These are phyloP conservation scores for Octopus sinensis DNA, from an alignment of 1,140 invertebrate genomes.

Conservation along the genomic window DNA sequence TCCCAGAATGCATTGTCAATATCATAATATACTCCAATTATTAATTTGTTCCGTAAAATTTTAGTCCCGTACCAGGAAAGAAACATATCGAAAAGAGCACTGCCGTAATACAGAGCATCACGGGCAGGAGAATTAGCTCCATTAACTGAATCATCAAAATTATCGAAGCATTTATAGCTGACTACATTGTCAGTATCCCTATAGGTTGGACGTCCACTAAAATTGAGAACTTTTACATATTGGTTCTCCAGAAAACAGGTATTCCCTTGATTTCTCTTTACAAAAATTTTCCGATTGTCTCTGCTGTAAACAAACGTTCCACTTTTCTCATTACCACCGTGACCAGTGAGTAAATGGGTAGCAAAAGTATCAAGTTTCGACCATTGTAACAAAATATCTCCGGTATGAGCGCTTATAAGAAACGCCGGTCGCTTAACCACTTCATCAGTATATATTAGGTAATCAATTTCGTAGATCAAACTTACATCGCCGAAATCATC, in stretches of 20 bases:
- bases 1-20: conserved; percentile 28
- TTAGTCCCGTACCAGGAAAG: conserved; percentile 25
- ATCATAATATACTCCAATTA: conserved; percentile 35
- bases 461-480: conserved; percentile 25
- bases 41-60: conserved; percentile 17
- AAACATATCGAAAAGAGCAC: conserved; percentile 28
- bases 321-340: conserved; percentile 34
- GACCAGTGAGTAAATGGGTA: conserved; percentile 15
- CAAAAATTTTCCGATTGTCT: conserved; percentile 21
- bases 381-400: conserved; percentile 25
- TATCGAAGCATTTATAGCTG: conserved; percentile 20
- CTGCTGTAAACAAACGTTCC: conserved; percentile 33
- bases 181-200: conserved; percentile 19
- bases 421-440: conserved; percentile 20
- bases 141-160: conserved; percentile 28
- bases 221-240: conserved; percentile 33
- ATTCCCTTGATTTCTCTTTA: conserved; percentile 14
- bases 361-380: conserved; percentile 22
- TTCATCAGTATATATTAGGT: not conserved
- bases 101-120: conserved; percentile 32
- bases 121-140: conserved; percentile 30
- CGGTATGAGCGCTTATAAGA: conserved; percentile 27
- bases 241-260: conserved; percentile 34
- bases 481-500: not conserved
- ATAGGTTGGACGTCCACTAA: conserved; percentile 15